Evolutionary conservation across 2,888 invertebrate genomes (phyloP).

Genomic region (Escarpia spicata): DNA sequence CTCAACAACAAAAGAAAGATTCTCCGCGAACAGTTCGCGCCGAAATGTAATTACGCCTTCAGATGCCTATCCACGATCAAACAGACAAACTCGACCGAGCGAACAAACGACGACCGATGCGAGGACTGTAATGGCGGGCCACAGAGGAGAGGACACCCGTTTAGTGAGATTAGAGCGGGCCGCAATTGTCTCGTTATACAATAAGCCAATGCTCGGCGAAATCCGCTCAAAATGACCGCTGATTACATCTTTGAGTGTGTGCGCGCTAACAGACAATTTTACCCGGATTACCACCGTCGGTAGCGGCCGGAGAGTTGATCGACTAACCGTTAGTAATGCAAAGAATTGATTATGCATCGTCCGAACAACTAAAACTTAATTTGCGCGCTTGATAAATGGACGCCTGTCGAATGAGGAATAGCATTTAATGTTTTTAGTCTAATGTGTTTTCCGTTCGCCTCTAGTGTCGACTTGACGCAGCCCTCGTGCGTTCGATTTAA

Average conservation of each 20-base stretch:
- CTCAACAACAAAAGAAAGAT: background rate
- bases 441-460: background rate
- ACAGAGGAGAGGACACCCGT: background rate
- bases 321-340: background rate
- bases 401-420: background rate
- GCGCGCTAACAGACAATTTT: background rate
- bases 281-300: background rate
- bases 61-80: background rate
- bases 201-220: background rate
- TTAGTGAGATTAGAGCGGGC: background rate
- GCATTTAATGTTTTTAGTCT: background rate
- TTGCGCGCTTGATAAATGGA: background rate
- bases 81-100: background rate
- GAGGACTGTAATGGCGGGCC: background rate
- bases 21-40: background rate
- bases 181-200: conserved; percentile 5
- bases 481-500: background rate
- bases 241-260: background rate
- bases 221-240: background rate
- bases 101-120: background rate
- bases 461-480: background rate
- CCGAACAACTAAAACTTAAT: conserved; percentile 16
- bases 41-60: background rate
- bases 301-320: background rate
- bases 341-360: conserved; percentile 16